phyloP scores from a whole-genome alignment of 2,888 invertebrate genomes.

The Clanis bilineata region DNA sequence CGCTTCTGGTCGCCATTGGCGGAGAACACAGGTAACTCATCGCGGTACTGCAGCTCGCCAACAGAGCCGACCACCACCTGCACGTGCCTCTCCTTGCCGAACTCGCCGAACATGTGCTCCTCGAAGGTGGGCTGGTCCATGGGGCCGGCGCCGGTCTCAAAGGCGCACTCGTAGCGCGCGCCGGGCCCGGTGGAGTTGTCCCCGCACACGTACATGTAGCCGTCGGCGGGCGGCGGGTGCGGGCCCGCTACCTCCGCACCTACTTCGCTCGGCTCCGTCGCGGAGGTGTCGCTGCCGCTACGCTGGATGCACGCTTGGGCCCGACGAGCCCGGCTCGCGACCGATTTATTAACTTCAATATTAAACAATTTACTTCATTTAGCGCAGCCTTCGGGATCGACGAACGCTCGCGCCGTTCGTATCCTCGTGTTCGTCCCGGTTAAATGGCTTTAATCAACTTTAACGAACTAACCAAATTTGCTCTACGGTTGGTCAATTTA shows the following conservation, averaged over 20 bases:
- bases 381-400: constrained; percentile 71
- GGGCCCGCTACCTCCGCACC: constrained; percentile 75
- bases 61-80: constrained; percentile 75
- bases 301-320: constrained; percentile 40
- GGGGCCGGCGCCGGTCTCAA: constrained; percentile 58
- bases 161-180: constrained; percentile 72
- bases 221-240: constrained; percentile 73
- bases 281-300: constrained; percentile 52
- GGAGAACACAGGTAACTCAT: constrained; percentile 68
- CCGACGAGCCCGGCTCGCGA: constrained; percentile 44
- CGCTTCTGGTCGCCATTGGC: constrained; percentile 51
- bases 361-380: constrained; percentile 80
- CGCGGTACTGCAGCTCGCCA: constrained; percentile 78
- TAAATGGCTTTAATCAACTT: constrained; percentile 83
- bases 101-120: constrained; percentile 91
- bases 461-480: constrained; percentile 83
- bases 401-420: constrained; percentile 76
- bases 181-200: constrained; percentile 52
- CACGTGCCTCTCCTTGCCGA: constrained; percentile 81
- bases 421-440: constrained; percentile 76
- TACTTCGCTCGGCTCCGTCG: constrained; percentile 76
- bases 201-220: constrained; percentile 78
- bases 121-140: constrained; percentile 89
- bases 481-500: constrained; percentile 82
- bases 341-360: constrained; percentile 61